These are phyloP conservation scores for Isurus oxyrinchus DNA, from an alignment of 2,113 vertebrate species.

Conservation along the genomic window DNA sequence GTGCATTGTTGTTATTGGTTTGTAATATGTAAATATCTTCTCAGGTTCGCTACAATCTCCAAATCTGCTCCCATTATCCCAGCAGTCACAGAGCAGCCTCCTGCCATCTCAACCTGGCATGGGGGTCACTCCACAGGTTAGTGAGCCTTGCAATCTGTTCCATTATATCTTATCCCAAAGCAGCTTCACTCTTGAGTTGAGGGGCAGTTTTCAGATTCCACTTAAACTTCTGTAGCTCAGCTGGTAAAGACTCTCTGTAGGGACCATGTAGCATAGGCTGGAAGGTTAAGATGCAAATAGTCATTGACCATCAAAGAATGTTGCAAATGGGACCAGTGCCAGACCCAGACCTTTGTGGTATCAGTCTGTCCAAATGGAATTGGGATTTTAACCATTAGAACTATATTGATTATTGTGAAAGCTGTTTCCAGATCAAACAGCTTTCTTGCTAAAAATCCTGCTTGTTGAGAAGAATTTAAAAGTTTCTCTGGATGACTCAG, in stretches of 20 bases:
- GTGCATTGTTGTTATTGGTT: background rate
- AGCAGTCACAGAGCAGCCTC: slow-evolving; percentile 72
- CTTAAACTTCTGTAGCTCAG: background rate
- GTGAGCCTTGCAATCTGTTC: background rate
- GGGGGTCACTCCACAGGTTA: slow-evolving; percentile 84
- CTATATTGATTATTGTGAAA: background rate
- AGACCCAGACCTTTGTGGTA: background rate
- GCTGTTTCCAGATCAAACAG: background rate
- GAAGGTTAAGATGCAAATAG: background rate
- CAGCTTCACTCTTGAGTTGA: background rate
- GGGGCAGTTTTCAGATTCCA: background rate
- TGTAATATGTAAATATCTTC: background rate
- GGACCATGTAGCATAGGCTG: background rate
- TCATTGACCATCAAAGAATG: background rate
- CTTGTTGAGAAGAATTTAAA: background rate
- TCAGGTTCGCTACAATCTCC: slow-evolving; percentile 65
- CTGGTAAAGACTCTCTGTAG: background rate
- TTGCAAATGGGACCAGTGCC: background rate
- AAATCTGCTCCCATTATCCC: slow-evolving; percentile 78
- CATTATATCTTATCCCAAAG: background rate
- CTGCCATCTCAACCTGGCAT: slow-evolving; percentile 84
- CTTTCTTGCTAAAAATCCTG: background rate
- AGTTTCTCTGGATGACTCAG: background rate
- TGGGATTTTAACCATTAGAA: background rate
- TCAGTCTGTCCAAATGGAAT: background rate